Percentiles rank a stretch among this genome's conserved stretches.
Conservation (phyloP, 2,888 invertebrate genomes). For the Stictocephala bisonia region DNA sequence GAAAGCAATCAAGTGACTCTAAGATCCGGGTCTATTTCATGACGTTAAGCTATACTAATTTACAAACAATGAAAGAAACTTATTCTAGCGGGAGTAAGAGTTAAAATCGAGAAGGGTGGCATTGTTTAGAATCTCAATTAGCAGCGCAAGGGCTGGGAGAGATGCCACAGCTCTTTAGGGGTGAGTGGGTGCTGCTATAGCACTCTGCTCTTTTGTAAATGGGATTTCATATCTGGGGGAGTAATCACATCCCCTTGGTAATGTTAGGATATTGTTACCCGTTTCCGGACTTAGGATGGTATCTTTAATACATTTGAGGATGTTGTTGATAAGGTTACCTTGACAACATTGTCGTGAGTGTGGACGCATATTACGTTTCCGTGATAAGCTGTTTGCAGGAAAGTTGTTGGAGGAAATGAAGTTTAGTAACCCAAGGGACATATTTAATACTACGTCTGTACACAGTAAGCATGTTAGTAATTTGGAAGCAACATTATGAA, state of each 20-base stretch:
- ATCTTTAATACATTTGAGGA: background rate
- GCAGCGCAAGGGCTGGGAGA: background rate
- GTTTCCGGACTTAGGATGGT: no score
- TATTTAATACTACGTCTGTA: no score
- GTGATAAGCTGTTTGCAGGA: no score
- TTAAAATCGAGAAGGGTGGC: background rate
- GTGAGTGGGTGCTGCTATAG: background rate
- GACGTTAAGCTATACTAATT: constrained; percentile 12
- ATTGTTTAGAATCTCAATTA: constrained; percentile 35
- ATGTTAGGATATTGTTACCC: constrained; percentile 24
- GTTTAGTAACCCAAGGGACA: no score
- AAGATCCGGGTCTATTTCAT: no score
- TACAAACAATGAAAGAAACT: constrained; percentile 26
- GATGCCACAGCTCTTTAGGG: background rate
- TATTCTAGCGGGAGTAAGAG: constrained; percentile 24
- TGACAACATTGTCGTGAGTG: no score
- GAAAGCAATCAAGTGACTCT: no score
- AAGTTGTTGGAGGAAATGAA: no score
- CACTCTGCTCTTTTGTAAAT: constrained; percentile 34
- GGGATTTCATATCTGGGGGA: constrained; percentile 38
- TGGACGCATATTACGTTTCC: no score
- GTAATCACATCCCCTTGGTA: constrained; percentile 35
- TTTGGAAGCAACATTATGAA: no score
- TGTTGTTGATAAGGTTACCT: no score
- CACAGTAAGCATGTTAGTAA: no score